These are phyloP conservation scores for Protosalanx chinensis DNA, from an alignment of 2,797 vertebrate species.

Conservation along the genomic window DNA sequence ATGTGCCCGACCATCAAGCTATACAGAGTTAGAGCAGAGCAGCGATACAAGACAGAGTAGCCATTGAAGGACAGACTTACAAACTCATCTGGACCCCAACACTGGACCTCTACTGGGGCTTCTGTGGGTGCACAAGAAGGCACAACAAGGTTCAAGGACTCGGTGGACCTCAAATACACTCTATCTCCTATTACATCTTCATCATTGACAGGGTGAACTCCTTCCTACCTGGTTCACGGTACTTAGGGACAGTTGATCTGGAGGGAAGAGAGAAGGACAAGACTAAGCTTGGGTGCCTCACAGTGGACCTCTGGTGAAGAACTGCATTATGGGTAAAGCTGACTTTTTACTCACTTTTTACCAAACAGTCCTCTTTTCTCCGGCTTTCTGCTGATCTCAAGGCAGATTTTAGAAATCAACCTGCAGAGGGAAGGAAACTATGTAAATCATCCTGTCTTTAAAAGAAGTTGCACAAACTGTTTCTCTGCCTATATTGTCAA, in stretches of 20 bases:
- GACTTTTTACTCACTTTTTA: conserved; percentile 70
- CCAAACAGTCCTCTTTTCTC: conserved; percentile 75
- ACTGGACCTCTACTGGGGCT: conserved; percentile 20
- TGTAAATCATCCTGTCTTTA: neutral
- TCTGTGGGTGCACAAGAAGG: conserved; percentile 38
- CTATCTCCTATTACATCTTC: neutral
- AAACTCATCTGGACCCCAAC: conserved; percentile 73
- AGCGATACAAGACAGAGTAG: neutral
- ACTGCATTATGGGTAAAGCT: neutral
- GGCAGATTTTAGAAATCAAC: conserved; percentile 83
- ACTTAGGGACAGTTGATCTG: conserved; percentile 49
- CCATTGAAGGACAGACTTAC: conserved; percentile 54
- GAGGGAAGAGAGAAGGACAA: neutral
- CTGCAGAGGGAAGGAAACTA: conserved; percentile 57
- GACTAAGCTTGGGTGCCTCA: neutral
- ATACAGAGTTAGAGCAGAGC: neutral
- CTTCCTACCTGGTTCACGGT: conserved; percentile 58
- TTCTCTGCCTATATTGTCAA: neutral
- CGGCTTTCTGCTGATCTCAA: conserved; percentile 86
- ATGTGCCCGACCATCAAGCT: neutral
- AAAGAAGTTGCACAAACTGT: neutral
- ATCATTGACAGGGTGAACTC: neutral
- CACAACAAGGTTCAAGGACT: neutral
- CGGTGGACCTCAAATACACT: neutral
- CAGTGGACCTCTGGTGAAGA: neutral